Conservation (phyloP, 2,888 invertebrate species). For the Netelia fuscicornis region DNA sequence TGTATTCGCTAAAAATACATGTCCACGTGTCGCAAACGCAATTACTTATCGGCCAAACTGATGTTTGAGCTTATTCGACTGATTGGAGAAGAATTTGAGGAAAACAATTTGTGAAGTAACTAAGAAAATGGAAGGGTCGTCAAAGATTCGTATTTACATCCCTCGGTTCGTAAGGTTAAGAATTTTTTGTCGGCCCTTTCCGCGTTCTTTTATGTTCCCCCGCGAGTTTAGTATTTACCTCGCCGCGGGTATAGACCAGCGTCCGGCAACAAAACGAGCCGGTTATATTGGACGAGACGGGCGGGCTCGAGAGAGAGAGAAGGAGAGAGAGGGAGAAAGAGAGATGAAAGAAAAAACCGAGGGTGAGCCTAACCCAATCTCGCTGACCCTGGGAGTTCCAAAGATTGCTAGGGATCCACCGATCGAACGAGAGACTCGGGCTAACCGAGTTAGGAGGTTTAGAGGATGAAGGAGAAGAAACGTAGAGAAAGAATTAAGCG, state of each 20-base stretch:
- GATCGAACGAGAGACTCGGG: constrained; percentile 25
- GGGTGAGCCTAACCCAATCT: constrained; percentile 41
- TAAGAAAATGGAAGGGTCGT: too few species aligned
- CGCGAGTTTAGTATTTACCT: constrained; percentile 29
- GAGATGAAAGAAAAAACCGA: not conserved
- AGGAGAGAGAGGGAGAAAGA: not conserved
- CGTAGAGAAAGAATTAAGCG: constrained; percentile 1
- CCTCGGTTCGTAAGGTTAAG: not conserved
- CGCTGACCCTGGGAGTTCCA: constrained; percentile 26
- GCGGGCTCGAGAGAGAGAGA: constrained; percentile 8
- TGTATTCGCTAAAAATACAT: too few species aligned
- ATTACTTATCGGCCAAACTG: too few species aligned
- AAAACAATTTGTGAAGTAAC: too few species aligned
- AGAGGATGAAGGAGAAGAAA: not conserved
- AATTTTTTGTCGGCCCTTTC: constrained; percentile 18
- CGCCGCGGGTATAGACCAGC: constrained; percentile 10
- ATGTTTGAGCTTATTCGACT: too few species aligned
- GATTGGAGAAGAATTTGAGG: too few species aligned
- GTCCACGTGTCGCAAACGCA: too few species aligned
- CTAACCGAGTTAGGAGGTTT: constrained; percentile 30
- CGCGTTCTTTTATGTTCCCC: not conserved
- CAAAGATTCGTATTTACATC: not conserved
- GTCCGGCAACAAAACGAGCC: constrained; percentile 42
- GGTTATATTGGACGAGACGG: constrained; percentile 22
- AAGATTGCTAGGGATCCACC: not conserved